phyloP scores from a whole-genome alignment of 37 sponge, comb jelly and placozoan species.

The Ephydatia muelleri region DNA sequence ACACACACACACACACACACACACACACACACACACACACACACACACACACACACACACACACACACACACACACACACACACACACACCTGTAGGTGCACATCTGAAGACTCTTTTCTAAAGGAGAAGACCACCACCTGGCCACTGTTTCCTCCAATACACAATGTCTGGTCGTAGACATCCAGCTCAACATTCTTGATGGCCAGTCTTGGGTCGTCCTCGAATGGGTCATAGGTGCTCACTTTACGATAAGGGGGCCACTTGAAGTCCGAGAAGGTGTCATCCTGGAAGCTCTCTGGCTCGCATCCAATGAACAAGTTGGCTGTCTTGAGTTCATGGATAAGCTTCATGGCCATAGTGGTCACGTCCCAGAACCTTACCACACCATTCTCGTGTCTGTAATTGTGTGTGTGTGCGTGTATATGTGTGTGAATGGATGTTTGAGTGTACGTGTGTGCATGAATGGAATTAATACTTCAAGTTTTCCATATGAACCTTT shows the following conservation, averaged over 20 bases:
- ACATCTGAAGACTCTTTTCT: constrained; percentile 35
- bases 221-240: constrained; percentile 79
- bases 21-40: background rate
- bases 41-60: too few species aligned
- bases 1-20: constrained; percentile 16
- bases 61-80: background rate
- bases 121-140: constrained; percentile 74
- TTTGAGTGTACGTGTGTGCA: too few species aligned
- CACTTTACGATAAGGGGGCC: constrained; percentile 89
- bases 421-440: too few species aligned
- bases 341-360: constrained; percentile 61
- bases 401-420: background rate
- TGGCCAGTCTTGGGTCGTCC: constrained; percentile 78
- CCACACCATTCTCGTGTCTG: constrained; percentile 88
- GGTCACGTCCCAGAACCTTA: constrained; percentile 90
- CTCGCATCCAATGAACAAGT: constrained; percentile 51
- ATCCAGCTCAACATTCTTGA: constrained; percentile 70
- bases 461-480: too few species aligned
- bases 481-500: too few species aligned
- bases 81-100: constrained; percentile 48
- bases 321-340: constrained; percentile 64
- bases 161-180: constrained; percentile 56
- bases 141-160: constrained; percentile 85
- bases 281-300: constrained; percentile 11
- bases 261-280: constrained; percentile 56